Percentiles rank a stretch among this genome's conserved stretches.
phyloP scores from a whole-genome alignment of 2,888 invertebrate genomes.

The Limenitis camilla region DNA sequence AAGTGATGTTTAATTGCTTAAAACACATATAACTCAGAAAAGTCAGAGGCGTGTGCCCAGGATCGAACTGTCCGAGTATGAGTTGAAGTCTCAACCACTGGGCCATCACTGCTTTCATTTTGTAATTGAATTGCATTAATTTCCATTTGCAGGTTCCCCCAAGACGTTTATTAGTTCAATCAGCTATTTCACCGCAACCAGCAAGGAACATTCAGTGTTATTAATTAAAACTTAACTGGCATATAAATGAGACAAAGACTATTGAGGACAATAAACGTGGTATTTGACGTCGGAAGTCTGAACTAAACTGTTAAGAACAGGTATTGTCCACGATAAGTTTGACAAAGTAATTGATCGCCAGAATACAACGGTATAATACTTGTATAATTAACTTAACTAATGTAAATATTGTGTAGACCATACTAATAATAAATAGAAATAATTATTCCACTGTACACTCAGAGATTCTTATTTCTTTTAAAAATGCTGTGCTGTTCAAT shows the following conservation, averaged over 20 bases:
- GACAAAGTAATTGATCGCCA: constrained; percentile 21
- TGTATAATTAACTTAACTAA: no score
- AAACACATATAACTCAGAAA: no score
- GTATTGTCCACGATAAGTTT: constrained; percentile 46
- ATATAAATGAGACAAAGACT: constrained; percentile 44
- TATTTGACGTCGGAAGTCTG: constrained; percentile 44
- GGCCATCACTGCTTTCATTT: no score
- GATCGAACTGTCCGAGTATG: no score
- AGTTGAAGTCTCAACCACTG: no score
- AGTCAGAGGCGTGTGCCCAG: no score
- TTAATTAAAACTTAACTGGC: constrained; percentile 64
- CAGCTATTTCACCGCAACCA: constrained; percentile 34
- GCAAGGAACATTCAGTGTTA: constrained; percentile 52
- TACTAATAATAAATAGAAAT: no score
- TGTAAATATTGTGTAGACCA: no score
- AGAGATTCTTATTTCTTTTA: no score
- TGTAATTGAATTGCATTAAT: constrained; percentile 1
- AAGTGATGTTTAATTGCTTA: no score
- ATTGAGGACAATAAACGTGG: constrained; percentile 50
- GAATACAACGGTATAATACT: not conserved
- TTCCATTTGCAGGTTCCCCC: constrained; percentile 9
- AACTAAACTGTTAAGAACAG: constrained; percentile 42
- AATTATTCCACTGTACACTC: no score
- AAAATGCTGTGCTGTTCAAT: no score
- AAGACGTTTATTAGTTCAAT: constrained; percentile 32